A percentile compares a stretch with the other conserved stretches of the same genome.
Evolutionary conservation across 1,140 invertebrate species (phyloP).

Genomic region (Pentalonia nigronervosa): DNA sequence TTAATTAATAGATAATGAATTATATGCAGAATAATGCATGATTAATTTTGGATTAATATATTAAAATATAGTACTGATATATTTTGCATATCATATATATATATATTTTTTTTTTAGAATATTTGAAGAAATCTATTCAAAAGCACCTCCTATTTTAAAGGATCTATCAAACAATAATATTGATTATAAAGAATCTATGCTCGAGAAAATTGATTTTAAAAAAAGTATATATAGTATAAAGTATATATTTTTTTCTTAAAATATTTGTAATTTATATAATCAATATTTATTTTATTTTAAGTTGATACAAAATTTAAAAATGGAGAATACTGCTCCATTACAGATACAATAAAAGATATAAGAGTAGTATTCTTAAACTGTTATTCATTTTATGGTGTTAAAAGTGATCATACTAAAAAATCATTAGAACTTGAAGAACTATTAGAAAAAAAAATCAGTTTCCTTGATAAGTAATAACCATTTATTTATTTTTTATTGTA

Average conservation of each 20-base stretch:
- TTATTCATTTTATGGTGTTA: slow-evolving; percentile 67
- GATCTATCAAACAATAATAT: too few relatives aligned
- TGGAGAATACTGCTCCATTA: slow-evolving; percentile 65
- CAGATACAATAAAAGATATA: slow-evolving; percentile 67
- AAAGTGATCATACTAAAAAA: slow-evolving; percentile 66
- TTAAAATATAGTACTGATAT: too few relatives aligned
- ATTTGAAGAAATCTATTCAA: too few relatives aligned
- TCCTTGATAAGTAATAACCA: slow-evolving; percentile 64
- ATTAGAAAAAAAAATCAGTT: slow-evolving; percentile 66
- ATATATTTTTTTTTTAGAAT: too few relatives aligned
- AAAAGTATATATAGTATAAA: not conserved
- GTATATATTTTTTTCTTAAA: slow-evolving; percentile 26
- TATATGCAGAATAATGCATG: not conserved
- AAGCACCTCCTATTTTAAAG: too few relatives aligned
- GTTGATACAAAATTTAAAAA: slow-evolving; percentile 66
- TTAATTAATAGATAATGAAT: not conserved
- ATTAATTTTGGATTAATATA: not conserved
- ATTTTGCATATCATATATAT: too few relatives aligned
- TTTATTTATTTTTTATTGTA: not conserved
- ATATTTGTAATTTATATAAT: not conserved
- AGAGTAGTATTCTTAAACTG: slow-evolving; percentile 68
- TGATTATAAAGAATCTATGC: too few relatives aligned
- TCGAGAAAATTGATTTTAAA: too few relatives aligned
- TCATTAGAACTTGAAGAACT: slow-evolving; percentile 66
- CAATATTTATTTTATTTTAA: slow-evolving; percentile 61